Conservation (phyloP, 2,797 vertebrate species). For the Clarias laeviceps region DNA sequence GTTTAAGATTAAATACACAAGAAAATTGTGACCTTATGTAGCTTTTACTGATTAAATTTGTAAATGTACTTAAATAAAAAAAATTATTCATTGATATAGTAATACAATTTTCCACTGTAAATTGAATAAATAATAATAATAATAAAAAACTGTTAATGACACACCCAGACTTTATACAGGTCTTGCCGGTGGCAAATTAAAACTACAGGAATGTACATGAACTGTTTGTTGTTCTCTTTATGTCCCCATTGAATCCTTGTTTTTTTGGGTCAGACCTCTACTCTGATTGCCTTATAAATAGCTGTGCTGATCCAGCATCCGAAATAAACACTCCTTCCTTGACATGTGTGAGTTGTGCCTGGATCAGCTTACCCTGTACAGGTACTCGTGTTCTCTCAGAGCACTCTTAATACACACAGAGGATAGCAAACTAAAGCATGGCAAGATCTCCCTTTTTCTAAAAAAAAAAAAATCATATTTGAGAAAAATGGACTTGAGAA, state of each 20-base stretch:
- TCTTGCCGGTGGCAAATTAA: neutral
- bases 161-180: neutral
- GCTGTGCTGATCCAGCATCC: neutral
- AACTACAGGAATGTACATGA: neutral
- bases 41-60: too few relatives aligned
- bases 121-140: neutral
- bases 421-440: neutral
- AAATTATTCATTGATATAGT: too few relatives aligned
- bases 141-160: neutral
- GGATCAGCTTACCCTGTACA: neutral
- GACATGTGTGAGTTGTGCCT: neutral
- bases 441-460: neutral
- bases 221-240: slow-evolving; percentile 11
- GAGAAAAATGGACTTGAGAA: neutral
- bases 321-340: slow-evolving; percentile 6
- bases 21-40: too few relatives aligned
- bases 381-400: neutral
- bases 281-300: slow-evolving; percentile 22
- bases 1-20: too few relatives aligned
- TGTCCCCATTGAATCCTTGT: slow-evolving; percentile 27
- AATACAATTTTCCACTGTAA: too few relatives aligned
- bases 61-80: too few relatives aligned
- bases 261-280: slow-evolving; percentile 23
- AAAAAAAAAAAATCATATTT: neutral
- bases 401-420: neutral